phyloP scores from a whole-genome alignment of 2,888 invertebrate species.

The Scaptomyza tumidula region DNA sequence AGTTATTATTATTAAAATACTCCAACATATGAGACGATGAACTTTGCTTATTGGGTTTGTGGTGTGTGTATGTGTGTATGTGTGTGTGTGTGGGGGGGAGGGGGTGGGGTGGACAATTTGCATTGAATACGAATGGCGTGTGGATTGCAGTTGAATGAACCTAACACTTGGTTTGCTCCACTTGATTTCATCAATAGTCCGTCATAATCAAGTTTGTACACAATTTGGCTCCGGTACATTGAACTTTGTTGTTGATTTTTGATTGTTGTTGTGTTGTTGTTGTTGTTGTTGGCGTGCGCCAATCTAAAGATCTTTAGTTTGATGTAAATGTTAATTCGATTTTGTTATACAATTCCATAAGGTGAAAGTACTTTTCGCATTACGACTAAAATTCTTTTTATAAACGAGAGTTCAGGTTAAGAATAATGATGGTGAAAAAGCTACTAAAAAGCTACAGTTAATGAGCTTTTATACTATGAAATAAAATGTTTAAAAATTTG shows the following conservation, averaged over 20 bases:
- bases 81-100: not conserved
- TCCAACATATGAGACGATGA: slow-evolving; percentile 47
- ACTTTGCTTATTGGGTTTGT: slow-evolving; percentile 40
- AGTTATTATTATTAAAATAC: slow-evolving; percentile 34
- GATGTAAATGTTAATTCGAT: not conserved
- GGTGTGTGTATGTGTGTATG: rapidly evolving
- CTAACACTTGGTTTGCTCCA: slow-evolving; percentile 24
- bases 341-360: slow-evolving; percentile 2
- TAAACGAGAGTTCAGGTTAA: slow-evolving; percentile 5
- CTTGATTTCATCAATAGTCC: slow-evolving; percentile 50
- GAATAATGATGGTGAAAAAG: slow-evolving; percentile 17
- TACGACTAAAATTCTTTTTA: slow-evolving; percentile 12
- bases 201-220: slow-evolving; percentile 29
- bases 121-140: slow-evolving; percentile 42
- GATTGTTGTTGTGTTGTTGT: not conserved
- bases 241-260: too few species aligned
- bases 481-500: too few species aligned
- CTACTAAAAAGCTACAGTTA: too few species aligned
- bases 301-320: slow-evolving; percentile 19
- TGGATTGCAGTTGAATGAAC: slow-evolving; percentile 70
- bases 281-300: slow-evolving; percentile 1
- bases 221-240: slow-evolving; percentile 39
- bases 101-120: slow-evolving; percentile 11
- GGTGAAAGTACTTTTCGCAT: slow-evolving; percentile 13
- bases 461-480: too few species aligned